Evolutionary conservation across 2,797 vertebrate species (phyloP).

Genomic region (Dendrocincla tyrannina): DNA sequence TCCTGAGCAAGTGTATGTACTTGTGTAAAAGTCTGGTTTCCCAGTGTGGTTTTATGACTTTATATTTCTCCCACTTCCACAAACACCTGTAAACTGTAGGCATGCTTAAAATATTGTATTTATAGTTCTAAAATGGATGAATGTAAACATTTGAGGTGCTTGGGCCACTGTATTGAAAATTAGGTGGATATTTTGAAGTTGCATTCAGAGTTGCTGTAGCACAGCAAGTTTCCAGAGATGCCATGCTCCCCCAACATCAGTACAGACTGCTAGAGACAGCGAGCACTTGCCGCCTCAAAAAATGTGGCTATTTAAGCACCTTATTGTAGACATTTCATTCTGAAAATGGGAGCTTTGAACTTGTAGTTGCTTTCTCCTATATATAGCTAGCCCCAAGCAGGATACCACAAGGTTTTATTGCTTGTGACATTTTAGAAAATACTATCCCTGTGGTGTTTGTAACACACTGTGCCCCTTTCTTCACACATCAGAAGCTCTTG

Average conservation of each 20-base stretch:
- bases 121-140: conserved; percentile 1
- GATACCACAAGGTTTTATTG: not conserved
- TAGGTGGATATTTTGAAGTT: not conserved
- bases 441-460: not conserved
- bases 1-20: not conserved
- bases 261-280: not conserved
- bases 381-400: not conserved
- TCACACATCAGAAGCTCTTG: not conserved
- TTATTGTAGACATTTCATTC: not conserved
- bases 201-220: not conserved
- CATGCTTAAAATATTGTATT: conserved; percentile 2
- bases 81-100: conserved; percentile 8
- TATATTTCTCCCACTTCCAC: not conserved
- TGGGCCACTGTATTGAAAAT: not conserved
- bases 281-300: not conserved
- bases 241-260: accelerated
- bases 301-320: not conserved
- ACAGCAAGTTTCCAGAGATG: not conserved
- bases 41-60: not conserved
- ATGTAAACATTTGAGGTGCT: not conserved
- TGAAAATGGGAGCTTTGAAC: not conserved
- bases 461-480: not conserved
- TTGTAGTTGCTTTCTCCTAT: not conserved
- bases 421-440: conserved; percentile 9
- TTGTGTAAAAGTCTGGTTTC: not conserved